A percentile compares a stretch with the other conserved stretches of the same genome.
These are phyloP conservation scores for Peromyscus eremicus DNA, from an alignment of 2,797 vertebrate genomes.

Conservation along the genomic window DNA sequence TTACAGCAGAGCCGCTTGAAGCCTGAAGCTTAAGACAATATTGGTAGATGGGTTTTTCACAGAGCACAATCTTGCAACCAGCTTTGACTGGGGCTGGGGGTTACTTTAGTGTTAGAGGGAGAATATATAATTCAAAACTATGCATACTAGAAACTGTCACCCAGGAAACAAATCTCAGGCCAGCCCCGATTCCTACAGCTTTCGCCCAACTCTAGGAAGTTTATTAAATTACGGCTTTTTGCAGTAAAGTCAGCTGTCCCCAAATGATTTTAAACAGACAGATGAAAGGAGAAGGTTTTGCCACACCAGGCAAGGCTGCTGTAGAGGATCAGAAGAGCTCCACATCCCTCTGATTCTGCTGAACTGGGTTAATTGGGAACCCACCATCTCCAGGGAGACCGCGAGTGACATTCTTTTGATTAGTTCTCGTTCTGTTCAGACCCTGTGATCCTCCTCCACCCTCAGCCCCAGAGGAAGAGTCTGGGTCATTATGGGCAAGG, in stretches of 20 bases:
- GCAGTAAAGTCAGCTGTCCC: neutral
- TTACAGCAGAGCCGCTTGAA: neutral
- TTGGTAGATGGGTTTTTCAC: accelerated
- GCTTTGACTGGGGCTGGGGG: neutral
- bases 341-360: neutral
- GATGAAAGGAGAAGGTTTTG: neutral
- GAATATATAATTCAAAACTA: neutral
- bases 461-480: neutral
- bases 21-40: neutral
- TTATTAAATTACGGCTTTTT: neutral
- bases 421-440: neutral
- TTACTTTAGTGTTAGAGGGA: neutral
- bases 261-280: neutral
- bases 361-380: neutral
- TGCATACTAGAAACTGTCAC: neutral
- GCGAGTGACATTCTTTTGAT: neutral
- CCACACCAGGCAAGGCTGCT: neutral
- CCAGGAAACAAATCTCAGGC: neutral
- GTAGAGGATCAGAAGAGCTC: neutral
- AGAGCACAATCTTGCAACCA: neutral
- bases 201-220: neutral
- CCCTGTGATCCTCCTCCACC: too few species aligned
- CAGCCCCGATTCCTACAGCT: neutral
- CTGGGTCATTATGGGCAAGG: too few species aligned
- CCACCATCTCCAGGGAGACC: neutral